Evolutionary conservation across 2,797 vertebrate species (phyloP).

Genomic region (Botia kubotai): DNA sequence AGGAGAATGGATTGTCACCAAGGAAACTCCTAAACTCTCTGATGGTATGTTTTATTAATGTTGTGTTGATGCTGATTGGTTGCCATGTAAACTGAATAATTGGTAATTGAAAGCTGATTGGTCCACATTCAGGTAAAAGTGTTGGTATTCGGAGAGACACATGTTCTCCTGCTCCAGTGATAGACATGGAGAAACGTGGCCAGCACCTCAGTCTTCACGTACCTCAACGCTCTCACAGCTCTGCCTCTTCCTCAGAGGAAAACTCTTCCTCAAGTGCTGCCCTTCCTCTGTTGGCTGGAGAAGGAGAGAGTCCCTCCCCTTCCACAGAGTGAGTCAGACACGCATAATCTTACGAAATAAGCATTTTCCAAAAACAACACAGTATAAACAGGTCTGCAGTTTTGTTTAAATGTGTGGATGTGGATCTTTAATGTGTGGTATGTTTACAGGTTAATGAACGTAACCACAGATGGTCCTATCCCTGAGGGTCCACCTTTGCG

Average conservation of each 20-base stretch:
- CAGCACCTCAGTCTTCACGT: conserved; percentile 91
- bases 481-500: conserved; percentile 85
- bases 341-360: background rate
- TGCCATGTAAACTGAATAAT: background rate
- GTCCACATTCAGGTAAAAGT: conserved; percentile 77
- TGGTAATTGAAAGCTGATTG: background rate
- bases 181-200: conserved; percentile 79
- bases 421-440: background rate
- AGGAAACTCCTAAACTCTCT: conserved; percentile 86
- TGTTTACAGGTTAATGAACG: conserved; percentile 74
- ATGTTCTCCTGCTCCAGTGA: conserved; percentile 81
- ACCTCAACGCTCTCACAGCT: conserved; percentile 91
- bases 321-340: conserved; percentile 82
- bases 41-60: conserved; percentile 80
- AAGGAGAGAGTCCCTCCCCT: conserved; percentile 89
- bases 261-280: conserved; percentile 94
- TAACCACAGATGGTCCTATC: conserved; percentile 81
- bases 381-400: no score
- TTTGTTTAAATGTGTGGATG: no score
- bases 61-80: background rate
- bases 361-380: background rate
- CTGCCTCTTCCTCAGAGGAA: conserved; percentile 94
- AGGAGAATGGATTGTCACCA: conserved; percentile 93
- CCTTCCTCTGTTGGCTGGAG: conserved; percentile 88
- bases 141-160: conserved; percentile 83